phyloP scores from a whole-genome alignment of 2,888 invertebrate species.

The Caenorhabditis afra region DNA sequence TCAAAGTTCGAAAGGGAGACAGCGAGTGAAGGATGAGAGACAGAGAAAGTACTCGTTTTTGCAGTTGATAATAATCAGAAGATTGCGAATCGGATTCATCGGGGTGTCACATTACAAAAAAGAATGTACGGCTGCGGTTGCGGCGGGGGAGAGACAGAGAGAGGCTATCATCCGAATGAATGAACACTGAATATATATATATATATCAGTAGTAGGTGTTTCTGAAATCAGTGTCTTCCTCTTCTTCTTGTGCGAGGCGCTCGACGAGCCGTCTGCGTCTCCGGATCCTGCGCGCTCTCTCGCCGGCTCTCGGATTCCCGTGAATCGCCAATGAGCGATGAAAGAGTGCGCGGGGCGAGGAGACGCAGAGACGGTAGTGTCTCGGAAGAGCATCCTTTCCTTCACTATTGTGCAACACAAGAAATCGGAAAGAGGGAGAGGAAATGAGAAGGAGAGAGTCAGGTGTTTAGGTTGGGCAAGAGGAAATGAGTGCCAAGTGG shows the following conservation, averaged over 20 bases:
- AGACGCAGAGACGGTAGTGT: slow-evolving; percentile 21
- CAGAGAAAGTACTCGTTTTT: slow-evolving; percentile 21
- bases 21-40: too few relatives aligned
- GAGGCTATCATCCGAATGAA: slow-evolving; percentile 45
- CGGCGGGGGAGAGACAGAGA: slow-evolving; percentile 1
- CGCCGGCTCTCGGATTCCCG: slow-evolving; percentile 28
- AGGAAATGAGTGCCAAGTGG: slow-evolving; percentile 23
- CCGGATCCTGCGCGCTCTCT: slow-evolving; percentile 1
- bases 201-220: slow-evolving; percentile 57
- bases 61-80: slow-evolving; percentile 16
- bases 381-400: slow-evolving; percentile 26
- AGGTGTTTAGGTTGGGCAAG: slow-evolving; percentile 46
- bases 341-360: slow-evolving; percentile 15
- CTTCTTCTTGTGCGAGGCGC: too few relatives aligned
- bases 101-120: slow-evolving; percentile 57
- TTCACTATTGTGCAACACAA: slow-evolving; percentile 52
- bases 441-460: slow-evolving; percentile 29
- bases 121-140: slow-evolving; percentile 40
- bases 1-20: neutral
- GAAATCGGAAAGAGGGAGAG: too few relatives aligned
- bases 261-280: slow-evolving; percentile 26
- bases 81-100: slow-evolving; percentile 3
- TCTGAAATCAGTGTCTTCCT: slow-evolving; percentile 56
- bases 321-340: slow-evolving; percentile 22
- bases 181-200: slow-evolving; percentile 47